Percentiles rank a stretch among this genome's conserved stretches.
Evolutionary conservation across 2,113 vertebrate species (phyloP).

Genomic region (Corydoras maculifer): DNA sequence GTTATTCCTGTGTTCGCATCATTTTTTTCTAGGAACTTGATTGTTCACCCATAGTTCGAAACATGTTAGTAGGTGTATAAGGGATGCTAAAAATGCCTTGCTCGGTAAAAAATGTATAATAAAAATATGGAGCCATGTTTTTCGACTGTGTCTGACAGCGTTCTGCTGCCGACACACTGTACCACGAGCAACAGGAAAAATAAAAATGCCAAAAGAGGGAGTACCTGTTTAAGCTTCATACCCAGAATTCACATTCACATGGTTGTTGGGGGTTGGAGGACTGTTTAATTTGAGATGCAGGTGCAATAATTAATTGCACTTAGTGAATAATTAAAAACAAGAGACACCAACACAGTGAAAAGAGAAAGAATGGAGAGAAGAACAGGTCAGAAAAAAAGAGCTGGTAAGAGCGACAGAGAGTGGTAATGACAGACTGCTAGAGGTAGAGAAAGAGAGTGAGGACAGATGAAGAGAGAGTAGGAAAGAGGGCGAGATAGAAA

Average conservation of each 20-base stretch:
- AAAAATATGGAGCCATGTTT: too few species aligned
- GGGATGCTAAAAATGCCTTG: too few species aligned
- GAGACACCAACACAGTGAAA: not conserved
- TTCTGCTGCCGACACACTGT: too few species aligned
- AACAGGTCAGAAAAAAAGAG: not conserved
- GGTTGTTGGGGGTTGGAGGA: not conserved
- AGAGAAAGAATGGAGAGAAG: not conserved
- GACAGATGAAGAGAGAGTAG: conserved; percentile 14
- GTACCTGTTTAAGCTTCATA: too few species aligned
- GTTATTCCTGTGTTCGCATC: too few species aligned
- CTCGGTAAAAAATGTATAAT: too few species aligned
- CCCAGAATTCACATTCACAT: not conserved
- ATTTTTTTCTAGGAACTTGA: too few species aligned
- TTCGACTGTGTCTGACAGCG: too few species aligned
- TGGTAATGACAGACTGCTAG: conserved; percentile 9
- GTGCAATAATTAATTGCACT: not conserved
- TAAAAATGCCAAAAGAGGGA: too few species aligned
- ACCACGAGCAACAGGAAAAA: too few species aligned
- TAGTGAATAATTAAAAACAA: conserved; percentile 36
- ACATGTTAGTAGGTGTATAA: too few species aligned
- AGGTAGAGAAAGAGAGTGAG: conserved; percentile 1
- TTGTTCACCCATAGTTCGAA: too few species aligned
- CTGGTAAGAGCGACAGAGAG: not conserved
- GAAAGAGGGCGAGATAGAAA: conserved; percentile 1
- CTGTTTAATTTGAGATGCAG: conserved; percentile 23